A percentile compares a stretch with the other conserved stretches of the same genome.
Conservation (phyloP, 2,888 invertebrate species). For the Mayetiola destructor region DNA sequence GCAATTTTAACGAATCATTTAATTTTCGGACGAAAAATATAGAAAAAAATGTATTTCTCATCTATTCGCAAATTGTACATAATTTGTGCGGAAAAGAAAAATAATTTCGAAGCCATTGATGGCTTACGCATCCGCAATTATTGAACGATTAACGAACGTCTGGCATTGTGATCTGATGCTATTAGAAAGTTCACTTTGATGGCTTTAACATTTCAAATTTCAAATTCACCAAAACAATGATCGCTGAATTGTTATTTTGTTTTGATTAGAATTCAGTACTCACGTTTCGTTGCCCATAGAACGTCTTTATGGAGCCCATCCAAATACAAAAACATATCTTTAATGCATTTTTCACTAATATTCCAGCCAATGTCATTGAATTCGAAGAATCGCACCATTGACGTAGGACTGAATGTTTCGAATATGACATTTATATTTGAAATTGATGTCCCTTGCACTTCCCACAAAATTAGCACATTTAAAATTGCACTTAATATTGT, state of each 20-base stretch:
- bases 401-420: constrained; percentile 26
- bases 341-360: constrained; percentile 26
- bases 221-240: not conserved
- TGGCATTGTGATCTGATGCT: too few relatives aligned
- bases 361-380: constrained; percentile 29
- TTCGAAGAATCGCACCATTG: constrained; percentile 27
- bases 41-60: too few relatives aligned
- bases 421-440: constrained; percentile 27
- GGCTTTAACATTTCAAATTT: too few relatives aligned
- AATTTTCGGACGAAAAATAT: too few relatives aligned
- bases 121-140: too few relatives aligned
- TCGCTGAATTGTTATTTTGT: not conserved
- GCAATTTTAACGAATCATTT: too few relatives aligned
- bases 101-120: too few relatives aligned
- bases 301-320: constrained; percentile 26
- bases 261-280: constrained; percentile 15
- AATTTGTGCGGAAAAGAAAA: too few relatives aligned
- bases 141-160: too few relatives aligned
- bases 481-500: constrained; percentile 1
- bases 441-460: constrained; percentile 9
- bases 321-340: constrained; percentile 26
- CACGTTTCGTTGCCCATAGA: constrained; percentile 28
- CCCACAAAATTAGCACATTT: not conserved
- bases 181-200: too few relatives aligned
- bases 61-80: too few relatives aligned